phyloP scores from a whole-genome alignment of 2,113 vertebrate species.

The Pollachius pollachius region DNA sequence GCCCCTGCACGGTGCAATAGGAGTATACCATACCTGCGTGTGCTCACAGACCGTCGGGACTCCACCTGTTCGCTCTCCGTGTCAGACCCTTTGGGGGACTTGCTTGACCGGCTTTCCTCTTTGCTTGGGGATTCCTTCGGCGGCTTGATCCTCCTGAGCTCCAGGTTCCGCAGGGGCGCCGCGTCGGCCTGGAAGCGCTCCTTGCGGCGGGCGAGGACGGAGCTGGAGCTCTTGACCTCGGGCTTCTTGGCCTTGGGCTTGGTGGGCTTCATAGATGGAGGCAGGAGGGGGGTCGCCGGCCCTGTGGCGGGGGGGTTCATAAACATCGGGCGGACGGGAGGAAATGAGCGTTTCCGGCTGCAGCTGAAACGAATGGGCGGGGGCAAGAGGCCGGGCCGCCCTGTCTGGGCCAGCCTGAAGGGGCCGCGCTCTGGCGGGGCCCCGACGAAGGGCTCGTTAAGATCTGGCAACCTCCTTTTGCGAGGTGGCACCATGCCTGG shows the following conservation, averaged over 20 bases:
- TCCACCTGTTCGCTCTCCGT: constrained; percentile 73
- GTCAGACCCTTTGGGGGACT: constrained; percentile 62
- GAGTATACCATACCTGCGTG: constrained; percentile 80
- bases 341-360: constrained; percentile 11
- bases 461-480: constrained; percentile 66
- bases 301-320: neutral
- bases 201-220: constrained; percentile 60
- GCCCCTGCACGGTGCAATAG: constrained; percentile 73
- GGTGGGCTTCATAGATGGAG: constrained; percentile 38
- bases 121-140: constrained; percentile 46
- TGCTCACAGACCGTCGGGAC: constrained; percentile 68
- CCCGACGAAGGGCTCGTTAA: constrained; percentile 38
- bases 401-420: constrained; percentile 61
- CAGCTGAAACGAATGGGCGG: constrained; percentile 64
- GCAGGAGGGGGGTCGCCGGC: neutral
- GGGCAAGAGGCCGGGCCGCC: constrained; percentile 53
- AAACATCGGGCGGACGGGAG: too few species aligned
- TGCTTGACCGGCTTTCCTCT: constrained; percentile 50
- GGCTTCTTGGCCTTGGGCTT: constrained; percentile 28
- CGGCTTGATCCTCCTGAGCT: constrained; percentile 39
- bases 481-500: constrained; percentile 39
- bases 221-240: constrained; percentile 16
- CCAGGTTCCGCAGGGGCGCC: constrained; percentile 48
- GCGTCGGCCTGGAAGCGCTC: constrained; percentile 60
- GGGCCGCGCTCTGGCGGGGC: constrained; percentile 44